These are phyloP conservation scores for Mnemiopsis leidyi DNA, from an alignment of 37 sponge, comb jelly and placozoan species.

Conservation along the genomic window DNA sequence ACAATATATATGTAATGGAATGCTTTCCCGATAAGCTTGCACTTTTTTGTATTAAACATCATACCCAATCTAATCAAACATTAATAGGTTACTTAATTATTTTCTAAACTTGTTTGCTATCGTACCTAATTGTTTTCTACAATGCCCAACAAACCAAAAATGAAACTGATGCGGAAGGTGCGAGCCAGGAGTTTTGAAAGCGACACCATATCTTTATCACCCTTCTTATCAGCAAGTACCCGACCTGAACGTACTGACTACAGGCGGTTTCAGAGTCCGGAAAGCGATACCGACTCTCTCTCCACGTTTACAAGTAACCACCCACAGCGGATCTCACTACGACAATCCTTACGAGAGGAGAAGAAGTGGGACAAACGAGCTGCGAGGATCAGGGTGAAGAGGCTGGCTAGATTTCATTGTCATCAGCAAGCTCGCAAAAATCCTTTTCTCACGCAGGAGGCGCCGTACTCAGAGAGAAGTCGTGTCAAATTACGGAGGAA, in stretches of 20 bases:
- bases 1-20: too few relatives aligned
- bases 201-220: not conserved
- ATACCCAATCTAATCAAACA: too few relatives aligned
- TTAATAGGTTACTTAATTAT: too few relatives aligned
- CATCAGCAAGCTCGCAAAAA: not conserved
- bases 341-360: not conserved
- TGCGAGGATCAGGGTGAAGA: not conserved
- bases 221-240: not conserved
- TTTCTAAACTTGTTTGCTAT: too few relatives aligned
- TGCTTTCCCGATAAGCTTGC: too few relatives aligned
- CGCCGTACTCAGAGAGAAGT: too few relatives aligned
- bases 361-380: conserved; percentile 6
- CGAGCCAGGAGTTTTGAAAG: not conserved
- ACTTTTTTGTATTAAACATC: too few relatives aligned
- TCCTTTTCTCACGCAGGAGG: not conserved
- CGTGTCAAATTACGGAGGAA: too few relatives aligned
- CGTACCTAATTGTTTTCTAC: too few relatives aligned
- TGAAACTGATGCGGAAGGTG: too few relatives aligned
- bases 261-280: not conserved
- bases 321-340: not conserved
- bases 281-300: not conserved
- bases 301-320: not conserved
- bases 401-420: not conserved
- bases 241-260: not conserved
- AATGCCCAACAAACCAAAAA: too few relatives aligned